These are phyloP conservation scores for Copsychus sechellarum DNA, from an alignment of 2,113 vertebrate species.

Conservation along the genomic window DNA sequence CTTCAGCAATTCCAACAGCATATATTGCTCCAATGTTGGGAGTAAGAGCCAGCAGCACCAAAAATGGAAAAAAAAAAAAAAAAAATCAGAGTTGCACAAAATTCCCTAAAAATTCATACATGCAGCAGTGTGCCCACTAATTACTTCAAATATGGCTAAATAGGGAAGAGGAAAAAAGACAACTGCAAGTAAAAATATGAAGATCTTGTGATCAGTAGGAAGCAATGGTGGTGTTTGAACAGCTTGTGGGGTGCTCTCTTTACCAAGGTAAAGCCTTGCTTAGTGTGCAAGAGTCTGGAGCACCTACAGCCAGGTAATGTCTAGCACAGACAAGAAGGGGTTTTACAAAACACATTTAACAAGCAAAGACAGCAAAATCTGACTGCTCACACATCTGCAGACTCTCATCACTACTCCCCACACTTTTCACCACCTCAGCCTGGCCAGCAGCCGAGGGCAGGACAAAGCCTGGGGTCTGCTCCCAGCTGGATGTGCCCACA, in stretches of 20 bases:
- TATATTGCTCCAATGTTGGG: neutral
- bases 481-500: accelerated
- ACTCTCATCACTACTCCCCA: too few relatives aligned
- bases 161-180: neutral
- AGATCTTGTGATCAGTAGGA: neutral
- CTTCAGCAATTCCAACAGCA: neutral
- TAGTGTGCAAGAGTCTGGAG: neutral
- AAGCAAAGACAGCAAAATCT: neutral
- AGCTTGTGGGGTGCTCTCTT: neutral
- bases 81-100: neutral
- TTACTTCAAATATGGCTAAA: neutral
- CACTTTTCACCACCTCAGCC: neutral
- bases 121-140: neutral
- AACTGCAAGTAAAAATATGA: neutral
- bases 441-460: accelerated
- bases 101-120: neutral
- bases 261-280: neutral
- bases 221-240: neutral
- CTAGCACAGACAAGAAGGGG: neutral
- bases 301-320: neutral
- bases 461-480: neutral
- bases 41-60: neutral
- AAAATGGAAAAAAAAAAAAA: neutral
- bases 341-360: neutral
- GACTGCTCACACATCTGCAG: neutral